Base-by-base conservation (phyloP, 92 coral and sea anemone genomes). In the Phenganax subtilis region DNA sequence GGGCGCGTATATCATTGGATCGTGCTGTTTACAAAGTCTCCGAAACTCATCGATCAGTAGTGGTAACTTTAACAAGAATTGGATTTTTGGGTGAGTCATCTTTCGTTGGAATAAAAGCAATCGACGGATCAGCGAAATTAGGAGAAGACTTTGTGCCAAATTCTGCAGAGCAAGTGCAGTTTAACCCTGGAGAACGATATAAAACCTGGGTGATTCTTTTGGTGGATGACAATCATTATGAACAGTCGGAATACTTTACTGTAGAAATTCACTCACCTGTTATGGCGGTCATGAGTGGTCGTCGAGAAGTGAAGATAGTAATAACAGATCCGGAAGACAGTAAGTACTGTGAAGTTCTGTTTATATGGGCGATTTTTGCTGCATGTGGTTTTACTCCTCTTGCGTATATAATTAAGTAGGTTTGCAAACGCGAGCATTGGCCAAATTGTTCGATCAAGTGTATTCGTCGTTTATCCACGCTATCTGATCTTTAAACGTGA, bases 81-180 rank as follows among this genome's bases (percentile, higher is more conserved):
- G 99, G 99, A 12, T 96, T 90, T 72, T 91, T 96, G 11, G 97
- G 99, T 11, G 96, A 90, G 16, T 84, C 90, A 0, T 92, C 99
- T 71, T 90, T 89, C 57, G 90, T 89, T 76, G 88, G 90, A 78
- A 68, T 96, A 75, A 70, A 84, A 63, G 74, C 90, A 20, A 84
- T 53, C 44, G 89, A 90, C 31, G 51, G 87, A 4, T 92, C 90
- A 55, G 97, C 97, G 65, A 89, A 78, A 20, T 62, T 52, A 20
- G 84, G 57, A 12, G 90, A 85, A 7, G 99, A 96, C 84, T 96
- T 88, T 82, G 74, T 84, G 12, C 68, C 88, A 1, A 84, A 79
- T 77, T 87, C 91, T n/a, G 85, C 92, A 28, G 79, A 84, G 84
- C 93, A 96, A 85, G 97, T 90, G 84, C 99, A 96, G 87, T 92